Conservation (phyloP, 1,140 invertebrate species). For the Melanaphis sacchari region DNA sequence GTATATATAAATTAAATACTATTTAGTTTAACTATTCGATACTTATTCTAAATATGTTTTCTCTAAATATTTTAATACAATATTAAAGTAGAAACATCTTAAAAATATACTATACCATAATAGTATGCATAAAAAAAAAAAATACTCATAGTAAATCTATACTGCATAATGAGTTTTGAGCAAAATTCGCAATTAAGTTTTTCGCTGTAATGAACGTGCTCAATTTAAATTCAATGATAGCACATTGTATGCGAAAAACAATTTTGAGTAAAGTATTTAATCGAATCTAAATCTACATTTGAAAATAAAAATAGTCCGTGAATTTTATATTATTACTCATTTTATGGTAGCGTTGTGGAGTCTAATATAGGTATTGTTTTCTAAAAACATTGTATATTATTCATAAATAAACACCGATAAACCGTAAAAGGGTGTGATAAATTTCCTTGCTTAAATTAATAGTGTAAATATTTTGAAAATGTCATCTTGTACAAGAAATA, state of each 20-base stretch:
- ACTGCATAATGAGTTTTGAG: neutral
- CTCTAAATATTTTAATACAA: neutral
- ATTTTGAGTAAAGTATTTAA: neutral
- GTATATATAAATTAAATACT: too few species aligned
- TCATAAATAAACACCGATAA: too few species aligned
- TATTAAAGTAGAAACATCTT: neutral
- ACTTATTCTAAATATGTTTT: too few species aligned
- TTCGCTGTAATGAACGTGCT: neutral
- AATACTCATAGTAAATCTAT: neutral
- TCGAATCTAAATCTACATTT: neutral
- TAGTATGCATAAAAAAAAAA: neutral
- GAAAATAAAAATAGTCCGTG: too few species aligned
- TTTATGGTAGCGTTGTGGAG: too few species aligned
- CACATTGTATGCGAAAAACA: neutral
- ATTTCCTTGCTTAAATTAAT: neutral
- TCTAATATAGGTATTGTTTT: too few species aligned
- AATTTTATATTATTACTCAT: too few species aligned
- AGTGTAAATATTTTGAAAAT: neutral
- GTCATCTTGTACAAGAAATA: neutral
- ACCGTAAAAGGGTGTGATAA: too few species aligned
- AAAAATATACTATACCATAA: neutral
- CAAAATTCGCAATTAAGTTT: neutral
- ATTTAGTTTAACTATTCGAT: too few species aligned
- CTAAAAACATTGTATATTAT: too few species aligned
- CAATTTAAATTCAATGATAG: neutral